Base-by-base conservation (phyloP, 2,888 invertebrate genomes). In the Eristalis arbustorum region DNA sequence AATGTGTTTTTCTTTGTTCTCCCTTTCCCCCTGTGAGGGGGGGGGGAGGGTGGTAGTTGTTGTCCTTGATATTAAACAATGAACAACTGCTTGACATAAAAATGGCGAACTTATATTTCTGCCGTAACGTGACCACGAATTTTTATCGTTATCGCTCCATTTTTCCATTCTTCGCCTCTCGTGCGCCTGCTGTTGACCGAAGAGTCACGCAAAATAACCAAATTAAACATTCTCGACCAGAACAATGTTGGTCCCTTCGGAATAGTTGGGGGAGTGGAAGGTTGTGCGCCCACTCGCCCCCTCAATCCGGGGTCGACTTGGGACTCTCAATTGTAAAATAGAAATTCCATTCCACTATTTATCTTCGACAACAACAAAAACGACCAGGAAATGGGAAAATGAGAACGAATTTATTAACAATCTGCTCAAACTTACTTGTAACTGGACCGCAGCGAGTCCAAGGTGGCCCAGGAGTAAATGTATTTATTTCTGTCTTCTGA, bases 171-270 rank as follows among this genome's bases (percentile, higher is more conserved):
- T 11, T 5, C 37, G 2, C 37, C 13, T 13, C 37, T 13, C 37
- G 37, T 2, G 31, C 42, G 22, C n/a, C 28, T 56, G 23, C 64
- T 64, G 37, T 22, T 40, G 22, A 66, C 59, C 59, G 13, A 42
- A 28, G 28, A 75, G 66, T 66, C 59, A 59, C 74, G 64, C 59
- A 66, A 75, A 59, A 61, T 75, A 59, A 67, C 14, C 13, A 31
- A 75, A 75, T 66, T 40, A 59, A 57, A 74, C 34, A 74, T 64
- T 74, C 64, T 42, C 13, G 13, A 18, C 42, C 42, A n/a, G n/a
- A 42, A 42, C 42, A 42, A 42, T 42, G 42, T 42, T 42, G 42
- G 14, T 1, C 14, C 34, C 11, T n/a, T n/a, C n/a, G n/a, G n/a
- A n/a, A n/a, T n/a, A n/a, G n/a, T n/a, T n/a, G n/a, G n/a, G n/a